Conservation (phyloP, 2,888 invertebrate species). For the Beris chalybata region DNA sequence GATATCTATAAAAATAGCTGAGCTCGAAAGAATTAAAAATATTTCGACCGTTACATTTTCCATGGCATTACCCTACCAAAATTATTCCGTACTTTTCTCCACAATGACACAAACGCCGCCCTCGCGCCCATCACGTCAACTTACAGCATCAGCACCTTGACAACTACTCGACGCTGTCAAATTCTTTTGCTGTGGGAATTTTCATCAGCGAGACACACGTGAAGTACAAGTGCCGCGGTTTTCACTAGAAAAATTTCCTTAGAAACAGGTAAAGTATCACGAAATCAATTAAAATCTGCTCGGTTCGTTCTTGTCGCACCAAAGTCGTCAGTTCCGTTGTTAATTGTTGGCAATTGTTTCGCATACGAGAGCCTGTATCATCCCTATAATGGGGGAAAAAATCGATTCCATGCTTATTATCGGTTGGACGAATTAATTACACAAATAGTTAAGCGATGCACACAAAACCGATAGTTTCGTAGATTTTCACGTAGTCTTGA, state of each 20-base stretch:
- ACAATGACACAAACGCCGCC: no score
- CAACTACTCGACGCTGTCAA: constrained; percentile 16
- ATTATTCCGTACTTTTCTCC: no score
- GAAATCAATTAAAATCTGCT: not conserved
- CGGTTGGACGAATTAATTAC: no score
- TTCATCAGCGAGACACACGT: constrained; percentile 34
- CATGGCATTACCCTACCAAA: no score
- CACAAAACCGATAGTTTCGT: no score
- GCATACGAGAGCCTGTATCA: not conserved
- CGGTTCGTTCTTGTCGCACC: not conserved
- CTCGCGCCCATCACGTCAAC: no score
- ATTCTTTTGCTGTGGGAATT: constrained; percentile 33
- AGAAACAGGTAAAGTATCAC: constrained; percentile 15
- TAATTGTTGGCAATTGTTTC: not conserved
- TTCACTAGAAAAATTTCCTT: constrained; percentile 28
- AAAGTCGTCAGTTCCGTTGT: not conserved
- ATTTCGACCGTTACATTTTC: no score
- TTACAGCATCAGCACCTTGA: constrained; percentile 15
- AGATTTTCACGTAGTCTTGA: no score
- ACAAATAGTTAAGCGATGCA: no score
- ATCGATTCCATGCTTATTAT: constrained; percentile 16
- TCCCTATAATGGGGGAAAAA: constrained; percentile 30
- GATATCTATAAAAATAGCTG: no score
- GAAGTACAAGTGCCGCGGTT: constrained; percentile 33
- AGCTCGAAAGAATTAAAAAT: no score